These are phyloP conservation scores for Calidris pygmaea DNA, from an alignment of 2,113 vertebrate genomes.

Conservation along the genomic window DNA sequence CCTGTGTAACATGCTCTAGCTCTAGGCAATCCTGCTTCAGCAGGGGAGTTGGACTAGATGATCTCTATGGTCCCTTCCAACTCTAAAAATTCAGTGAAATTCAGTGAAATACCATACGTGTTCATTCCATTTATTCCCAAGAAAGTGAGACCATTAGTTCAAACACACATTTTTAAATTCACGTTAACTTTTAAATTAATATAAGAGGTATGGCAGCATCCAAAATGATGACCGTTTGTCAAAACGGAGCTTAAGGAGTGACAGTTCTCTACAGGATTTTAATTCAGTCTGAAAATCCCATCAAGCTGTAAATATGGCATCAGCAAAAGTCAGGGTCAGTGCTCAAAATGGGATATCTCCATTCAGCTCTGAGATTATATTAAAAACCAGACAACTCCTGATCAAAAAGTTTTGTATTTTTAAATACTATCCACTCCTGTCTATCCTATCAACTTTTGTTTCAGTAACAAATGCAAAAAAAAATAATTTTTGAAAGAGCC, in stretches of 20 bases:
- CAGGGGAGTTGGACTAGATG: no score
- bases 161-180: not conserved
- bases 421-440: not conserved
- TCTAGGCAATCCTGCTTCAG: no score
- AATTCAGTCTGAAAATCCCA: not conserved
- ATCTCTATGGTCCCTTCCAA: no score
- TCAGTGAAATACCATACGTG: fast-evolving
- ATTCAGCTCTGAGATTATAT: not conserved
- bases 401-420: not conserved
- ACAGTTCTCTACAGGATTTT: not conserved
- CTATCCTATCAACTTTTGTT: not conserved
- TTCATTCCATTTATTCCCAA: not conserved
- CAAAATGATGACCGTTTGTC: not conserved
- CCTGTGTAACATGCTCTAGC: no score
- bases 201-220: not conserved
- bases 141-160: not conserved
- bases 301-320: not conserved
- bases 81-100: no score
- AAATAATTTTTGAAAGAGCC: not conserved
- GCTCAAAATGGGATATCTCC: not conserved
- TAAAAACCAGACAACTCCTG: not conserved
- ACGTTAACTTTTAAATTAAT: not conserved
- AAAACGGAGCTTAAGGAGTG: not conserved
- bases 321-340: not conserved
- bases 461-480: not conserved